These are phyloP conservation scores for Agrotis exclamationis DNA, from an alignment of 2,888 invertebrate genomes.

Conservation along the genomic window DNA sequence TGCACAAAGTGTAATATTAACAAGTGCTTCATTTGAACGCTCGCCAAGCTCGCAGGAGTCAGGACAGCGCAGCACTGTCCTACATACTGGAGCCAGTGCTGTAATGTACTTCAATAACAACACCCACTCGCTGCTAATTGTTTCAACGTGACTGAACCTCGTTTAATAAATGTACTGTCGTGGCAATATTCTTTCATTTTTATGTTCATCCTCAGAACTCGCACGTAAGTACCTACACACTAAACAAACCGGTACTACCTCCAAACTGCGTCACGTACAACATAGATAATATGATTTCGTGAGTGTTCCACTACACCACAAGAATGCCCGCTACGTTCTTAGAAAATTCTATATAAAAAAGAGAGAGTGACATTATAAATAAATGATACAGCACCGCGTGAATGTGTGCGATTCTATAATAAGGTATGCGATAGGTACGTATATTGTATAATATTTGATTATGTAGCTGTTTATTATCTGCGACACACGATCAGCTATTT, in stretches of 20 bases:
- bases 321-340: conserved; percentile 7
- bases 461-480: conserved; percentile 13
- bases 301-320: not conserved
- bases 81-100: conserved; percentile 18
- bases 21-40: conserved; percentile 38
- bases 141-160: conserved; percentile 5
- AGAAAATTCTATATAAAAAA: conserved; percentile 22
- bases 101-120: not conserved
- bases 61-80: conserved; percentile 1
- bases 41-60: conserved; percentile 24
- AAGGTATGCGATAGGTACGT: not conserved
- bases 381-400: not conserved
- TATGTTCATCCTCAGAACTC: not conserved
- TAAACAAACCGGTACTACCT: not conserved
- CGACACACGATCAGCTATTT: conserved; percentile 36
- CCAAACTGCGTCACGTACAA: not conserved
- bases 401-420: conserved; percentile 32
- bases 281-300: not conserved
- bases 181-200: not conserved
- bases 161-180: conserved; percentile 1
- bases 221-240: too few species aligned
- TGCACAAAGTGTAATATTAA: conserved; percentile 37
- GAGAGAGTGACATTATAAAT: conserved; percentile 13
- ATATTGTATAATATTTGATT: not conserved
- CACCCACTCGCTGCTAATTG: conserved; percentile 29